A percentile compares a stretch with the other conserved stretches of the same genome.
Evolutionary conservation across 2,113 vertebrate genomes (phyloP).

Genomic region (Plectropomus leopardus): DNA sequence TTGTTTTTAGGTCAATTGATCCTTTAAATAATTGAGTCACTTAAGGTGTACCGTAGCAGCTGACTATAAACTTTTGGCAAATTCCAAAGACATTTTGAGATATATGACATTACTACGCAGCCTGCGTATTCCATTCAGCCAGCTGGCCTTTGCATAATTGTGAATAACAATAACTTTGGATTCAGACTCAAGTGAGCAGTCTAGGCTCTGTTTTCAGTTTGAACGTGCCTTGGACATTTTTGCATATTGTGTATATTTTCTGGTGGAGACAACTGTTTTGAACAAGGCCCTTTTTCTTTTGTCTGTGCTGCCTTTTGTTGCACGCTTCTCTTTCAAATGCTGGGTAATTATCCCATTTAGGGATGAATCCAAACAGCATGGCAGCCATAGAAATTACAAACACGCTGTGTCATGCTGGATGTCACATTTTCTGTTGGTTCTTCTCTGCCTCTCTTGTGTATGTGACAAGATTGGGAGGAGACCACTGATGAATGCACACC

Average conservation of each 20-base stretch:
- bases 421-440: constrained; percentile 35
- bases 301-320: constrained; percentile 39
- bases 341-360: constrained; percentile 71
- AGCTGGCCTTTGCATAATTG: not conserved
- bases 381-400: constrained; percentile 54
- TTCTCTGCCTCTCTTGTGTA: constrained; percentile 20
- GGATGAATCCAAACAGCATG: constrained; percentile 56
- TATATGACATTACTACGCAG: not conserved
- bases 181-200: not conserved
- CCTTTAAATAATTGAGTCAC: constrained; percentile 2
- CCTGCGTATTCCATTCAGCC: not conserved
- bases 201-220: not conserved
- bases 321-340: constrained; percentile 27
- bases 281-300: constrained; percentile 30
- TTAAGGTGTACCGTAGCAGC: not conserved
- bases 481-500: constrained; percentile 6
- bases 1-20: not conserved
- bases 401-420: constrained; percentile 46
- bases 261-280: constrained; percentile 20
- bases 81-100: not conserved
- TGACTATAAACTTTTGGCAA: not conserved
- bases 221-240: not conserved
- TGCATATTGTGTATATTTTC: constrained; percentile 30
- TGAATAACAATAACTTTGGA: not conserved
- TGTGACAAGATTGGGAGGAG: constrained; percentile 15